phyloP scores from a whole-genome alignment of 2,113 vertebrate genomes.

The Colossoma macropomum region DNA sequence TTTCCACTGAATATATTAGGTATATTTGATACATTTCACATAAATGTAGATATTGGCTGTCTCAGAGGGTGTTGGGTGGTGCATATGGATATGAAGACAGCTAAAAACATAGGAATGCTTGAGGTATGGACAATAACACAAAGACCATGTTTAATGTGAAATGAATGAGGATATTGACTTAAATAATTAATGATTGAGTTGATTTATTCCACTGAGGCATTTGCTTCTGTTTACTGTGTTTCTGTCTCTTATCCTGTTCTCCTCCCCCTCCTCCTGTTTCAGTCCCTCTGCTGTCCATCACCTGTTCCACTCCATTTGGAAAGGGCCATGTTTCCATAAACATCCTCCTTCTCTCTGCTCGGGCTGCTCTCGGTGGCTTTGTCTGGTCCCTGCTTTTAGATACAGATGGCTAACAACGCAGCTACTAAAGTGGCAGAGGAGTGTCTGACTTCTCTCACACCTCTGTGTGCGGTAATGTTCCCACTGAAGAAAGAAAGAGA shows the following conservation, averaged over 20 bases:
- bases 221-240: neutral
- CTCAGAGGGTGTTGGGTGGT: neutral
- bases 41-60: neutral
- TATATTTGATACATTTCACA: neutral
- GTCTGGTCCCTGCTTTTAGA: constrained; percentile 22
- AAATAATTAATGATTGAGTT: neutral
- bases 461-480: constrained; percentile 36
- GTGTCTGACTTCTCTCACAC: constrained; percentile 44
- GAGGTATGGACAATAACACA: neutral
- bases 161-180: neutral
- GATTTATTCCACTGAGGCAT: neutral
- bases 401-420: constrained; percentile 27
- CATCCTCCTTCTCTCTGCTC: constrained; percentile 30
- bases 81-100: neutral
- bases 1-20: neutral
- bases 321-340: constrained; percentile 45
- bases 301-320: constrained; percentile 40
- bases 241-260: neutral
- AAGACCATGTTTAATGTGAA: neutral
- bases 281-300: constrained; percentile 38
- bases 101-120: neutral
- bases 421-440: constrained; percentile 35
- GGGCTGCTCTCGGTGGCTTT: constrained; percentile 28
- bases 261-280: neutral
- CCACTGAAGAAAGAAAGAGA: constrained; percentile 39